phyloP scores from a whole-genome alignment of 2,797 vertebrate species.

The Iguana delicatissima region DNA sequence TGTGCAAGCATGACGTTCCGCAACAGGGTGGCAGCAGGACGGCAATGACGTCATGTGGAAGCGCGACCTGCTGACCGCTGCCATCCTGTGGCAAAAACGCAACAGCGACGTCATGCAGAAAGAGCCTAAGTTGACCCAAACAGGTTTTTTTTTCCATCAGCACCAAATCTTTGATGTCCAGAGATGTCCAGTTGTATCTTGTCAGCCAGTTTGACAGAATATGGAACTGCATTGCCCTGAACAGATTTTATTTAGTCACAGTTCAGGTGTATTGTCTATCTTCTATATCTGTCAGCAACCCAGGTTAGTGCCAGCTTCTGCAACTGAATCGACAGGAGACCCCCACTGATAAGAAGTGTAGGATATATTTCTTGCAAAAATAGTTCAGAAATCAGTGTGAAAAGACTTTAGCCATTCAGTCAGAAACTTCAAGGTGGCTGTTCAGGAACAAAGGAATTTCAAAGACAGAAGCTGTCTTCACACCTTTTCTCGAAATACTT shows the following conservation, averaged over 20 bases:
- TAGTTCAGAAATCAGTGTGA: neutral
- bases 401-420: neutral
- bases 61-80: too few relatives aligned
- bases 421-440: neutral
- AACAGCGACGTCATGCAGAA: too few relatives aligned
- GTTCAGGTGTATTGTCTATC: neutral
- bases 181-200: neutral
- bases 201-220: neutral
- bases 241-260: neutral
- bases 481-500: neutral
- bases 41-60: too few relatives aligned
- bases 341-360: neutral
- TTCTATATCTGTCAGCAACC: neutral
- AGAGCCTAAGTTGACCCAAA: neutral
- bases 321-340: neutral
- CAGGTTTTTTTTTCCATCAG: conserved; percentile 1
- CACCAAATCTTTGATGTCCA: conserved; percentile 7
- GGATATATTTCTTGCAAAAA: too few relatives aligned
- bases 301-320: neutral
- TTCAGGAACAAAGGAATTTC: neutral
- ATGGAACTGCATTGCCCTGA: too few relatives aligned
- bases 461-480: neutral
- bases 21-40: too few relatives aligned
- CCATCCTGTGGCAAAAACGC: too few relatives aligned
- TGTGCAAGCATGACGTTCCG: too few relatives aligned